Evolutionary conservation across 2,888 invertebrate species (phyloP), one percentile per base, ranked within the genome.

Genomic region (Tinea semifulvella): DNA sequence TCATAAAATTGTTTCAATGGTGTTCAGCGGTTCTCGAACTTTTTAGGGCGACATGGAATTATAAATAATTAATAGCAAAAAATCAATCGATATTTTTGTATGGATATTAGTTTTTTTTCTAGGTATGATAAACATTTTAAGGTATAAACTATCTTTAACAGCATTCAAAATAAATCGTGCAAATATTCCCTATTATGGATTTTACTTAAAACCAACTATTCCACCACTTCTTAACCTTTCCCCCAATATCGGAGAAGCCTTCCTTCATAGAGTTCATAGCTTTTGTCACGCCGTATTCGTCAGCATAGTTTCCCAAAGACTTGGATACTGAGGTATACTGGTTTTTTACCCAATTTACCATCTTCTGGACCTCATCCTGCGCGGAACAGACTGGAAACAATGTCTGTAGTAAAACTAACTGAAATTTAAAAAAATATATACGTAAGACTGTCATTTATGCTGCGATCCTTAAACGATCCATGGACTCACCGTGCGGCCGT

Each of bases 161-260:
- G n/a, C n/a, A 6, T 26, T 6, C 11, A 2, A 26, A 26, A 26
- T 2, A 26, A n/a, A 6, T 26, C 11, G 26, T 3, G 11, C 26
- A 26, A 26, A n/a, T 26, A 6, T 26, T 26, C 2, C 2, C 6
- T n/a, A 26, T 6, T 5, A 22, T 7, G 8, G 8, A 22, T 8
- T 22, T 5, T 22, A 5, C 5, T 28, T 11, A 28, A 35, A 35
- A 35, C 16, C 11, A 35, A 14, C 7, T 35, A 13, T 11, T 3
- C 35, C 35, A 35, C 35, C 35, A 35, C 7, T 35, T 35, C 16
- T 35, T 35, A 11, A 35, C 16, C 3, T 10, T 35, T 11, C n/a
- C 35, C 11, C 35, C 35, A 11, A 35, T 13, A 14, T 35, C 35
- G 3, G 35, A 35, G 14, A 35, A 11, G 8, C 14, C 7, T 8